Percentiles rank a stretch among this genome's conserved stretches.
Conservation (phyloP, 2,113 vertebrate genomes). For the Gobius niger region DNA sequence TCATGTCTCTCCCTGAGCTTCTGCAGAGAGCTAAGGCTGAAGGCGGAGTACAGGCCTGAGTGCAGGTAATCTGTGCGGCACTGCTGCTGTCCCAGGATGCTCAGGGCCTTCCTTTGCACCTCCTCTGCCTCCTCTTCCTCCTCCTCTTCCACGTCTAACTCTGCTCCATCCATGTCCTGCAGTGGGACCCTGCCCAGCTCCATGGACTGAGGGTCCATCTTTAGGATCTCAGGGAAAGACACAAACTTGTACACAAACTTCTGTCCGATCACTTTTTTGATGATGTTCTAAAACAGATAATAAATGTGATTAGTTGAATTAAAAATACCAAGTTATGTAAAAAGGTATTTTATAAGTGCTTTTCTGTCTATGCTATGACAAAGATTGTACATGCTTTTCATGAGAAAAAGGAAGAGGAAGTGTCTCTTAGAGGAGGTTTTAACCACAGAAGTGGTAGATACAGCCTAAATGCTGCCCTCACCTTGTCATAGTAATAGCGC, state of each 20-base stretch:
- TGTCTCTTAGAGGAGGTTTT: slow-evolving; percentile 29
- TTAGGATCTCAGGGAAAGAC: slow-evolving; percentile 94
- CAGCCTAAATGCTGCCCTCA: slow-evolving; percentile 48
- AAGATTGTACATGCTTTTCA: background rate
- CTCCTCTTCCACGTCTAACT: slow-evolving; percentile 81
- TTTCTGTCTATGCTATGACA: background rate
- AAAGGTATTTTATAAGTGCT: too few species aligned
- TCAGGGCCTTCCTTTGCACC: slow-evolving; percentile 71
- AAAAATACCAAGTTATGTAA: too few species aligned
- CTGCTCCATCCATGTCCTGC: slow-evolving; percentile 79
- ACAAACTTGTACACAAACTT: slow-evolving; percentile 99
- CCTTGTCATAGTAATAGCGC: slow-evolving; percentile 98
- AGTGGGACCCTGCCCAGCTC: slow-evolving; percentile 87
- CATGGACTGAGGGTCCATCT: slow-evolving; percentile 90
- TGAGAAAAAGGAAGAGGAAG: slow-evolving; percentile 59
- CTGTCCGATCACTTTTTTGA: slow-evolving; percentile 97
- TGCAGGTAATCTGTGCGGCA: slow-evolving; percentile 89
- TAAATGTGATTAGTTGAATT: background rate
- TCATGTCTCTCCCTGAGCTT: slow-evolving; percentile 84
- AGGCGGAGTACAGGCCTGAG: slow-evolving; percentile 91
- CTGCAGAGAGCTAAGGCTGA: slow-evolving; percentile 90
- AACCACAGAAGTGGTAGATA: background rate
- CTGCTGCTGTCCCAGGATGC: slow-evolving; percentile 77
- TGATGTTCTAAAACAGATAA: slow-evolving; percentile 86
- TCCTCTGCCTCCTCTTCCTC: slow-evolving; percentile 82